Conservation (phyloP, 92 coral and sea anemone genomes). For the Epizoanthus scotinus region DNA sequence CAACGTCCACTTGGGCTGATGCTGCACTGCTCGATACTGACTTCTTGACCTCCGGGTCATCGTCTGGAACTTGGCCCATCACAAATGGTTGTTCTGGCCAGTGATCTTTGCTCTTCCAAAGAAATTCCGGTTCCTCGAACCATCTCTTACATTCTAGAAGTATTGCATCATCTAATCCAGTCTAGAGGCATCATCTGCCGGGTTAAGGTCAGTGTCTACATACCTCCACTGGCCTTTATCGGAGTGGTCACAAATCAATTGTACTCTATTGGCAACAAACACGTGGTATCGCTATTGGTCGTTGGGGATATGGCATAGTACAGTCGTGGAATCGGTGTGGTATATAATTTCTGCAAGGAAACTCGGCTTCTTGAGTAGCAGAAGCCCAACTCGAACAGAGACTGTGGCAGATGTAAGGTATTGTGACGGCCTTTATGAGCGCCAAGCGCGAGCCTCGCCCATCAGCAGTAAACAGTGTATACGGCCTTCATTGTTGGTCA, state of each 20-base stretch:
- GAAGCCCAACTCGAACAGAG: too few relatives aligned
- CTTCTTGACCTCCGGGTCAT: conserved; percentile 59
- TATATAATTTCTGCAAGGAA: neutral
- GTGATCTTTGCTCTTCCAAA: conserved; percentile 57
- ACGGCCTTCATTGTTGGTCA: too few relatives aligned
- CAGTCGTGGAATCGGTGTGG: conserved; percentile 65
- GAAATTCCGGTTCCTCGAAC: conserved; percentile 44
- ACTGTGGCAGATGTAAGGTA: too few relatives aligned
- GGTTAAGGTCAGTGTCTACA: conserved; percentile 52
- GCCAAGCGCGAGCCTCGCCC: too few relatives aligned
- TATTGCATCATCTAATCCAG: conserved; percentile 36
- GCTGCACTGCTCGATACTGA: conserved; percentile 28
- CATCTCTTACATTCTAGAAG: conserved; percentile 28
- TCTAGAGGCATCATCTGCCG: conserved; percentile 70
- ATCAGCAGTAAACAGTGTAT: too few relatives aligned
- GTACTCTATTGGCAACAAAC: conserved; percentile 59
- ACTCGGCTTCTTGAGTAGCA: too few relatives aligned
- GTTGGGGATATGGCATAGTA: conserved; percentile 51
- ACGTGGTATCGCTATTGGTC: conserved; percentile 49
- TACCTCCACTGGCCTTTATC: conserved; percentile 54
- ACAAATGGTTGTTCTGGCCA: conserved; percentile 62
- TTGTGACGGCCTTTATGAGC: too few relatives aligned
- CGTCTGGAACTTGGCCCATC: conserved; percentile 50
- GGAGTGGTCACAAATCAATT: conserved; percentile 46
- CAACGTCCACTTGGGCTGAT: conserved; percentile 18